These are phyloP conservation scores for Halichoerus grypus DNA, from an alignment of 2,113 vertebrate genomes.

Conservation along the genomic window DNA sequence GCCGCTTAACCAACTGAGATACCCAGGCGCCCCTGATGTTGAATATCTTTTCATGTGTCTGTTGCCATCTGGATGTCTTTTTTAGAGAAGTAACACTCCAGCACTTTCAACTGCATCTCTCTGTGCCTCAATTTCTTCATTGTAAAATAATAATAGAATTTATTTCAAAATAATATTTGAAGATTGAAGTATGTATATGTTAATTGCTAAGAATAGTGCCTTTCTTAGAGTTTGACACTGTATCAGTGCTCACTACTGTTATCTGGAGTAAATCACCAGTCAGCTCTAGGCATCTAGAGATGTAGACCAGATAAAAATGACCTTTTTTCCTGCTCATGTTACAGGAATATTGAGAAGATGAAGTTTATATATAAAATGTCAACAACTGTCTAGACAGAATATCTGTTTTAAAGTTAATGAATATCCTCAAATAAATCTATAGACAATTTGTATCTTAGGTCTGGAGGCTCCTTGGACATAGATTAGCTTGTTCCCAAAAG, in stretches of 20 bases:
- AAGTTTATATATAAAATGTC: background rate
- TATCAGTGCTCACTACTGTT: background rate
- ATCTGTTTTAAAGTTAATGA: background rate
- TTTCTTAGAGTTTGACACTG: rapidly evolving
- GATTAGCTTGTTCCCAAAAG: background rate
- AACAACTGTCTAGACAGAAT: background rate
- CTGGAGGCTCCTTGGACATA: background rate
- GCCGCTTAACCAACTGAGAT: too few relatives aligned
- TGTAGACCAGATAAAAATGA: background rate
- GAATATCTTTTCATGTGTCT: background rate
- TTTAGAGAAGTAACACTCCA: background rate
- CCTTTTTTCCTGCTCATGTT: background rate
- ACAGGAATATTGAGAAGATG: background rate
- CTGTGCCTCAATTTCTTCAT: background rate
- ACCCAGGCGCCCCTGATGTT: background rate
- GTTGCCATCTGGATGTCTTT: background rate
- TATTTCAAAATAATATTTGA: conserved; percentile 26
- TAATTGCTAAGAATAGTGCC: background rate
- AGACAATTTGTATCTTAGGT: background rate
- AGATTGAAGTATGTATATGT: background rate
- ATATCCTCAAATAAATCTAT: background rate
- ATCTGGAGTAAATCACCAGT: background rate
- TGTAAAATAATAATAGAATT: background rate
- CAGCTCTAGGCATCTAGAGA: background rate
- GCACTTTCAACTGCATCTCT: background rate